These are phyloP conservation scores for Vespertilio murinus DNA, from an alignment of 2,797 vertebrate genomes.

Conservation along the genomic window DNA sequence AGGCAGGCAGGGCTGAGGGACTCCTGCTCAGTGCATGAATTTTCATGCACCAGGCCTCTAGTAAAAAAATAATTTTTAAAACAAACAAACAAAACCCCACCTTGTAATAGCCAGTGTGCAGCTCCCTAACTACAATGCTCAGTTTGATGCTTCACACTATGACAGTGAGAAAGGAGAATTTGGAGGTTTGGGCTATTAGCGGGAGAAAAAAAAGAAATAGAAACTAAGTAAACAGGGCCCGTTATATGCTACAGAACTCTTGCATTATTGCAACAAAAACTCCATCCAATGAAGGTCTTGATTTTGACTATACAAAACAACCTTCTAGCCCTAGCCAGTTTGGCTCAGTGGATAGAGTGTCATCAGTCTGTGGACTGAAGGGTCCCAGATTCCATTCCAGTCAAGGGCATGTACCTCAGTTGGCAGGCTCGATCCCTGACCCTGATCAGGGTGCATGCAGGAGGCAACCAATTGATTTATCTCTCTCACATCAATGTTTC, in stretches of 20 bases:
- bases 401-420: too few species aligned
- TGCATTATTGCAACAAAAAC: background rate
- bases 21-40: too few species aligned
- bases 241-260: background rate
- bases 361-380: too few species aligned
- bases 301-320: background rate
- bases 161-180: background rate
- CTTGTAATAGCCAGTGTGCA: background rate
- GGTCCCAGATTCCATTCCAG: too few species aligned
- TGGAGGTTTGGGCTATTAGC: background rate
- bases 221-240: background rate
- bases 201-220: background rate
- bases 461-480: too few species aligned
- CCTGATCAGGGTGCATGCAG: too few species aligned
- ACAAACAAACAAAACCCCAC: background rate
- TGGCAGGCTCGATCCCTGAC: too few species aligned
- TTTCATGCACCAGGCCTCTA: too few species aligned
- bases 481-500: too few species aligned
- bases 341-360: too few species aligned
- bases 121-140: background rate
- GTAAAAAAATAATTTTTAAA: too few species aligned
- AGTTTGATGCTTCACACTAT: background rate
- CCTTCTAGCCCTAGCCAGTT: background rate
- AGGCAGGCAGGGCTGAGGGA: too few species aligned
- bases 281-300: background rate